Conservation (phyloP, 1,140 invertebrate genomes). For the Listronotus bonariensis region DNA sequence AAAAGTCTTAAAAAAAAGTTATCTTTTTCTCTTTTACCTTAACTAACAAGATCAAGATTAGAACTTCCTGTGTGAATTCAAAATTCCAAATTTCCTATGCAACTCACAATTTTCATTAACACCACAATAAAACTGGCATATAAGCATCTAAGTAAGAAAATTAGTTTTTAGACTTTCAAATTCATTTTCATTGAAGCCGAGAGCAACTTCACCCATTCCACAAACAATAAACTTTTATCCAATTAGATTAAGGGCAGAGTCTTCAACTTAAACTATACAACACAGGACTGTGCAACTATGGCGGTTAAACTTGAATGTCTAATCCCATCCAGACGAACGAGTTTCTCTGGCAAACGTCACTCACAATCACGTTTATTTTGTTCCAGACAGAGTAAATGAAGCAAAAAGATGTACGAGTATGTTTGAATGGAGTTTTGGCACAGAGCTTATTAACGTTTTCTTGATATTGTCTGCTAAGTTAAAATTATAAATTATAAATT, state of each 20-base stretch:
- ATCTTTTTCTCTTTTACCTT: too few relatives aligned
- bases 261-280: conserved; percentile 31
- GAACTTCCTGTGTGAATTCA: too few relatives aligned
- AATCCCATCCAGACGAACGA: conserved; percentile 31
- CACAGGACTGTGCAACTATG: conserved; percentile 31
- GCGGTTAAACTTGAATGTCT: conserved; percentile 22
- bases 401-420: conserved; percentile 25
- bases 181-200: conserved; percentile 1
- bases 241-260: conserved; percentile 33
- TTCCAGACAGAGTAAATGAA: conserved; percentile 19
- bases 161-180: too few relatives aligned
- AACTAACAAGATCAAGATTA: too few relatives aligned
- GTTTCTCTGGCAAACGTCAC: conserved; percentile 27
- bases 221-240: conserved; percentile 36
- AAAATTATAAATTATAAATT: neutral
- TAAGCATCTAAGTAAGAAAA: too few relatives aligned
- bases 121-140: too few relatives aligned
- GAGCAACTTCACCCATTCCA: conserved; percentile 19
- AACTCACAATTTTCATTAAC: too few relatives aligned
- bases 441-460: neutral
- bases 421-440: conserved; percentile 14
- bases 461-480: conserved; percentile 4
- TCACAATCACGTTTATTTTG: conserved; percentile 27
- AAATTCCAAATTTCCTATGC: too few relatives aligned
- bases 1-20: too few relatives aligned